Base-by-base conservation (phyloP, 1,140 invertebrate species). In the Drosophila yakuba region DNA sequence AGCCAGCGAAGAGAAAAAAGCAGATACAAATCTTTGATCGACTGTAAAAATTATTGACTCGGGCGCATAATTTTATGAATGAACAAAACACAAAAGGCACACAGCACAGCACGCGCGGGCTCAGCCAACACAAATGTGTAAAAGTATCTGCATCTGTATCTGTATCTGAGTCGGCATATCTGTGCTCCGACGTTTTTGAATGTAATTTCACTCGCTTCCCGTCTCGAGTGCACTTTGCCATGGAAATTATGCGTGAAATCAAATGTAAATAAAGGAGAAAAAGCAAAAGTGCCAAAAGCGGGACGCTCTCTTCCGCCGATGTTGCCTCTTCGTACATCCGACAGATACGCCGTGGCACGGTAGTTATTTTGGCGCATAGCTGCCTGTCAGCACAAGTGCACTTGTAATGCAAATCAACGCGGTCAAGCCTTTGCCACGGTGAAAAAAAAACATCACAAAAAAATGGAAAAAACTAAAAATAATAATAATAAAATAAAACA, bases 361-460 rank as follows among this genome's bases (percentile, higher is more conserved):
- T 91, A 91, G 88, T 91, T 91, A 90, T 90, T 90, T 90, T 88
- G 89, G 88, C 88, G 86, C 83, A 91, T 88, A 90, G 88, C 80
- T 88, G 79, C 69, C 88, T 91, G 88, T 91, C 88, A 90, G 88
- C 74, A 88, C 83, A 28, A 88, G 88, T 86, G 80, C 88, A 91
- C 88, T 91, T 91, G 78, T 88, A 80, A 88, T 86, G 88, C 88
- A 83, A 86, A 90, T 90, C 86, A 91, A 90, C 76, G 79, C 78
- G 78, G 82, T 90, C 86, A 82, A 88, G 83, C 72, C 73, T 80
- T 80, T 52, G 74, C 54, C 60, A 51, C 20, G 38, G 12, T 17
- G 17, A 14, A 3, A 1, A 39, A 39, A 39, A 14, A 39, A 14
- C 10, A 41, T 2, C 7, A 32, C 1, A 32, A 48, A 48, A 48